These are phyloP conservation scores for Megalops atlanticus DNA, from an alignment of 2,113 vertebrate genomes.

Conservation along the genomic window DNA sequence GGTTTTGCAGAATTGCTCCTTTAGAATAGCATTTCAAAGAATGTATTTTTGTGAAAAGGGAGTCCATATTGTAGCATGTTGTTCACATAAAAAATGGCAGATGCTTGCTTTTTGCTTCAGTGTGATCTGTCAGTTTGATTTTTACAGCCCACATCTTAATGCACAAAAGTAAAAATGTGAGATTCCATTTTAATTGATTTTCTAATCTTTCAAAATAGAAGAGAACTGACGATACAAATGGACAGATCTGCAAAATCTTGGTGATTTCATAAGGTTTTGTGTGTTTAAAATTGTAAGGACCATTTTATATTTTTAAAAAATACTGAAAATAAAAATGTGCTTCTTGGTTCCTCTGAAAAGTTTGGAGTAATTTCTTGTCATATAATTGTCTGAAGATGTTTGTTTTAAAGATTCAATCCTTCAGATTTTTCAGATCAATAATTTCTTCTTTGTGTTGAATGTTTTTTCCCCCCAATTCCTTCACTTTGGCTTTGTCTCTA, in stretches of 20 bases:
- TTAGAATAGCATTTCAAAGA: constrained; percentile 1
- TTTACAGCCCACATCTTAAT: constrained; percentile 7
- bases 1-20: constrained; percentile 2
- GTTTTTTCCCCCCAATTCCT: not conserved
- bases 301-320: constrained; percentile 15
- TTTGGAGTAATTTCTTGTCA: constrained; percentile 26
- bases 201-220: constrained; percentile 17
- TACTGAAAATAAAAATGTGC: constrained; percentile 22
- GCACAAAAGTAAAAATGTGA: not conserved
- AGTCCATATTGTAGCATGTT: not conserved
- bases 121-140: not conserved
- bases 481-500: constrained; percentile 42
- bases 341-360: constrained; percentile 5
- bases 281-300: constrained; percentile 22
- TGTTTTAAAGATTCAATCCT: not conserved
- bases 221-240: not conserved
- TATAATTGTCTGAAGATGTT: constrained; percentile 38
- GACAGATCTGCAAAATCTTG: not conserved
- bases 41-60: constrained; percentile 16
- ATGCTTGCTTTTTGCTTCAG: constrained; percentile 8
- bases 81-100: not conserved
- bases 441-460: not conserved
- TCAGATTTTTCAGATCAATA: not conserved
- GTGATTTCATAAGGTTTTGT: not conserved
- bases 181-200: constrained; percentile 51